Evolutionary conservation across 2,888 invertebrate species (phyloP).

Genomic region (Melanotus villosus): DNA sequence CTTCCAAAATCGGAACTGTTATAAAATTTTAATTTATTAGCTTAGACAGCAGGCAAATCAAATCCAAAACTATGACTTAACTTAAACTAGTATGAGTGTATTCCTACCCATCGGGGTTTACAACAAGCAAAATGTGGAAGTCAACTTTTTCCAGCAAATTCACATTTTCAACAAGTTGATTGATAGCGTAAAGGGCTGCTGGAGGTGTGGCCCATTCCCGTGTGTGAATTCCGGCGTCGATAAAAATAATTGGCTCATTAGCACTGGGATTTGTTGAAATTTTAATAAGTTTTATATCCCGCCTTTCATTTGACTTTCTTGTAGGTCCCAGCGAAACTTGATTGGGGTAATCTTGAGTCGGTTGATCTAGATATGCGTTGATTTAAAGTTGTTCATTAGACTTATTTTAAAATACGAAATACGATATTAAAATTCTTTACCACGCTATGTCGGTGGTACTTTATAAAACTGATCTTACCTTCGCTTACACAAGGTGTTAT

Average conservation of each 20-base stretch:
- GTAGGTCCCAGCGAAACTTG: conserved; percentile 62
- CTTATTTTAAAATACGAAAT: too few relatives aligned
- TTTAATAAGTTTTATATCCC: conserved; percentile 66
- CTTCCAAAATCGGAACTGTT: conserved; percentile 74
- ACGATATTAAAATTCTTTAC: conserved; percentile 30
- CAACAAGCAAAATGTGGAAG: conserved; percentile 69
- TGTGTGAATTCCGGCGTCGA: conserved; percentile 76
- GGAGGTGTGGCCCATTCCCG: conserved; percentile 80
- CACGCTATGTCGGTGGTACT: conserved; percentile 62
- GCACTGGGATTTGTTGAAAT: conserved; percentile 61
- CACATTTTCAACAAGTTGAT: conserved; percentile 69
- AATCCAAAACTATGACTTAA: too few relatives aligned
- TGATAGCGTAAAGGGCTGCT: conserved; percentile 73
- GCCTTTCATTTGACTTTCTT: conserved; percentile 66
- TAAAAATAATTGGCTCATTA: conserved; percentile 70
- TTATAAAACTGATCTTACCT: conserved; percentile 64
- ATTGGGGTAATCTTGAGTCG: conserved; percentile 59
- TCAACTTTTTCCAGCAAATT: conserved; percentile 67
- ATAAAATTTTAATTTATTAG: background rate
- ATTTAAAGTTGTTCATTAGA: too few relatives aligned
- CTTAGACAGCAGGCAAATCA: background rate
- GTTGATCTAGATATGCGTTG: conserved; percentile 57
- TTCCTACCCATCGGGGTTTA: conserved; percentile 73
- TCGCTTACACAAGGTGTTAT: conserved; percentile 17
- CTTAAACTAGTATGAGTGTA: conserved; percentile 62